A percentile compares a stretch with the other conserved stretches of the same genome.
These are phyloP conservation scores for Pterophyllum scalare DNA, from an alignment of 2,113 vertebrate genomes.

Conservation along the genomic window DNA sequence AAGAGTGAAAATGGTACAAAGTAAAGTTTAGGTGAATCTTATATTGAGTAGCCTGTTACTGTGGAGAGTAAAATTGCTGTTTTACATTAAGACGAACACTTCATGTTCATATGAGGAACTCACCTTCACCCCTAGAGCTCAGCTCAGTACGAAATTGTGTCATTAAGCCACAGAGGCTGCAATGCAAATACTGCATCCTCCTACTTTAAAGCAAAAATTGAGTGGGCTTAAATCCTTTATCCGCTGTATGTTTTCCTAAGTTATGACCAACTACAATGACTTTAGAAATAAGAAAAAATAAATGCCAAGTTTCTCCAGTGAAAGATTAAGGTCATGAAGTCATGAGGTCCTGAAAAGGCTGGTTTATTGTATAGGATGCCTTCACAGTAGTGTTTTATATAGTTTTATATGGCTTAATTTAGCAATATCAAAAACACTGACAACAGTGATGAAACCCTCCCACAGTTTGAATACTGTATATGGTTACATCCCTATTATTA, in stretches of 20 bases:
- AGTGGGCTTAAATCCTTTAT: not conserved
- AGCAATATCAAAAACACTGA: not conserved
- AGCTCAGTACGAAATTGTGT: not conserved
- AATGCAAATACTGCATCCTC: no score
- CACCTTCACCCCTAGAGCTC: not conserved
- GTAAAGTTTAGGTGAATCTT: no score
- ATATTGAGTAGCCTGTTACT: not conserved
- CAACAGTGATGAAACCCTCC: not conserved
- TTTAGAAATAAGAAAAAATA: not conserved
- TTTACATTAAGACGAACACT: not conserved
- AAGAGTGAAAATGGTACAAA: no score
- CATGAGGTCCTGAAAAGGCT: rapidly evolving
- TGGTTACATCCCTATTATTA: not conserved
- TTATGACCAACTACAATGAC: not conserved
- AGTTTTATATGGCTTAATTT: not conserved
- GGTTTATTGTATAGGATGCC: not conserved
- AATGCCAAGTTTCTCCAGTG: not conserved
- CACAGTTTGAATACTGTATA: not conserved
- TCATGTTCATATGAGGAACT: not conserved
- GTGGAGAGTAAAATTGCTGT: not conserved
- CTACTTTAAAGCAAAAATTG: not conserved
- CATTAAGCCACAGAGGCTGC: no score
- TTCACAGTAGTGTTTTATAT: not conserved
- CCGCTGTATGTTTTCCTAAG: not conserved
- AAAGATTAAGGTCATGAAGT: not conserved